Base-by-base conservation (phyloP, 2,113 vertebrate genomes). In the Steatornis caripensis region DNA sequence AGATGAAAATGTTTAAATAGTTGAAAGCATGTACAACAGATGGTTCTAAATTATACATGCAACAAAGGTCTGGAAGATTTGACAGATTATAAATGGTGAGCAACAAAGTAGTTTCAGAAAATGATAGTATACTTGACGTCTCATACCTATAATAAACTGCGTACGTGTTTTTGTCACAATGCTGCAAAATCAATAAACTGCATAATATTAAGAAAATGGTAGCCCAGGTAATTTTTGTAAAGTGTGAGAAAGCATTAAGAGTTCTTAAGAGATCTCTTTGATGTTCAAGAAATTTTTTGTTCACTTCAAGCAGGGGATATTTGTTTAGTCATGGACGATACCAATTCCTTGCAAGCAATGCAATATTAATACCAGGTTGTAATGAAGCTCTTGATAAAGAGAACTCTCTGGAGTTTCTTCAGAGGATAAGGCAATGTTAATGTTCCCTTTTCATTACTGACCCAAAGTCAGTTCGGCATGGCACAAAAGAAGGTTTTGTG, bases 31-130 rank as follows among this genome's bases (percentile, higher is more conserved):
- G 74, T 97, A 95, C 95, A 98, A 91, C 96, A 98, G 97, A 97
- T 98, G 98, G 97, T 97, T 98, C 87, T 98, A 95, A 98, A 98
- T 98, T 97, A 97, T 96, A 97, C 95, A 97, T 98, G 95, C 91
- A 97, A 64, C 90, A 96, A 94, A 98, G 94, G 94, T 96, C 95
- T 97, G 71, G 94, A 95, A 97, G 97, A 97, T 93, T 96, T 97
- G 96, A 88, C 95, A 96, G 95, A 89, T 97, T 97, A 97, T 97
- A 97, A 96, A 95, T 93, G 87, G 93, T 93, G 95, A 97, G 90
- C 96, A 97, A 82, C 83, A 96, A 95, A 98, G 94, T 94, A 95
- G 95, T 97, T 97, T 95, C 97, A 75, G 70, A 97, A 97, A 97
- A 98, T 89, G 76, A 84, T 94, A 86, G 89, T 96, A 80, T 84